A percentile compares a stretch with the other conserved stretches of the same genome.
Evolutionary conservation across 2,113 vertebrate genomes (phyloP).

Genomic region (Indicator indicator): DNA sequence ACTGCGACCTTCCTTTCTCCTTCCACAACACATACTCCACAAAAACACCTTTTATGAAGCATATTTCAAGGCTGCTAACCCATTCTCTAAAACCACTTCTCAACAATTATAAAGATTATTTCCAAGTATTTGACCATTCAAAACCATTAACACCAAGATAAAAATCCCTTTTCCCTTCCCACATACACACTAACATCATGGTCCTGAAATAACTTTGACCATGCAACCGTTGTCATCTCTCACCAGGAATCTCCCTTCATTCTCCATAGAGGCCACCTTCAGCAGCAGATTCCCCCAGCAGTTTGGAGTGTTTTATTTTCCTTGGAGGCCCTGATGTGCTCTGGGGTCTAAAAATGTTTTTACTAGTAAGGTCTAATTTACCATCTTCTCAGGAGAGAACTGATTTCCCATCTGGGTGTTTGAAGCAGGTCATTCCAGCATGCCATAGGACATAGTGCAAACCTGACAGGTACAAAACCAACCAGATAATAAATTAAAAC

Average conservation of each 20-base stretch:
- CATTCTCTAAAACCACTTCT: neutral
- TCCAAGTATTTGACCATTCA: neutral
- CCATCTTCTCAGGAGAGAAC: neutral
- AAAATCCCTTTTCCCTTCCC: neutral
- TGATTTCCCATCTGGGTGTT: neutral
- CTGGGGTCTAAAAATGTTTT: neutral
- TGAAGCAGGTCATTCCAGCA: neutral
- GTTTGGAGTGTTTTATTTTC: neutral
- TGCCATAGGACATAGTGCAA: neutral
- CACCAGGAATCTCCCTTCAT: neutral
- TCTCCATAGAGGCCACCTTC: neutral
- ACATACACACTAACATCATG: rapidly evolving
- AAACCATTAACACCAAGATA: neutral
- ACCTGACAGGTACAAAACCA: neutral
- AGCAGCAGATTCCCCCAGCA: neutral
- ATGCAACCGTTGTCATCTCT: neutral
- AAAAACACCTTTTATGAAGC: neutral
- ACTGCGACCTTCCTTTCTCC: neutral
- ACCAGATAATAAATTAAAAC: neutral
- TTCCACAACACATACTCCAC: rapidly evolving
- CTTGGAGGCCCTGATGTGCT: neutral
- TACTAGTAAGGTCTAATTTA: neutral
- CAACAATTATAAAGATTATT: neutral
- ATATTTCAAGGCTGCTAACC: neutral
- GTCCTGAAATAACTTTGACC: neutral